Percentiles rank a stretch among this genome's conserved stretches.
phyloP scores from a whole-genome alignment of 30 jellyfish, hydroid and myxozoan species.

The Hydractinia echinata region DNA sequence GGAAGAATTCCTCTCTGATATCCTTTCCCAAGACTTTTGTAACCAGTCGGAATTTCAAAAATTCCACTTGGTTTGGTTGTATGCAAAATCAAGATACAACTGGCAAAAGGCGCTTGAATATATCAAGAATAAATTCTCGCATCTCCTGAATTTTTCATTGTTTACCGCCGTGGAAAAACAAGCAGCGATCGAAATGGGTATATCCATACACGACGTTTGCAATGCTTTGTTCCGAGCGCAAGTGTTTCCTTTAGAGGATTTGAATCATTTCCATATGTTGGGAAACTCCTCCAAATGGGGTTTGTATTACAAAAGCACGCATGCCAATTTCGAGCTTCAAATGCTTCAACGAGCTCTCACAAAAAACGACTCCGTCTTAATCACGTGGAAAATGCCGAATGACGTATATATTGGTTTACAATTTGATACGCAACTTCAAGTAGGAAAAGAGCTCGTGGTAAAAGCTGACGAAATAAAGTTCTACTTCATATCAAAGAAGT shows the following conservation, averaged over 20 bases:
- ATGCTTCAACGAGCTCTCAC: neutral
- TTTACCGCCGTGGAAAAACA: slow-evolving; percentile 23
- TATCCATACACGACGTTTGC: neutral
- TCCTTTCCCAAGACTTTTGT: neutral
- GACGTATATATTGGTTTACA: slow-evolving; percentile 17
- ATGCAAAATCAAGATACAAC: slow-evolving; percentile 10
- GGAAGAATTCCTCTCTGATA: neutral
- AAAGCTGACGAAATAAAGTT: slow-evolving; percentile 1
- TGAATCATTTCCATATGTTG: slow-evolving; percentile 1
- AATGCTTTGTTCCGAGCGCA: slow-evolving; percentile 8
- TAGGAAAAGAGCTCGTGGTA: neutral
- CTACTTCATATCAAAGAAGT: slow-evolving; percentile 21
- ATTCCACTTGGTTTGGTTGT: slow-evolving; percentile 21
- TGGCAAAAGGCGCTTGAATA: slow-evolving; percentile 22
- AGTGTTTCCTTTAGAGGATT: slow-evolving; percentile 10
- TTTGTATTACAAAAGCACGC: neutral
- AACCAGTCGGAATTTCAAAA: slow-evolving; percentile 20
- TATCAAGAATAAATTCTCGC: neutral
- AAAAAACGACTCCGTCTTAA: neutral
- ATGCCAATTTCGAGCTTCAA: neutral
- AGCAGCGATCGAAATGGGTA: slow-evolving; percentile 24
- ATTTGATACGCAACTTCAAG: neutral
- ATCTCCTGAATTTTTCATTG: slow-evolving; percentile 18
- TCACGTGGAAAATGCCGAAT: slow-evolving; percentile 26
- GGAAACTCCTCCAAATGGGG: slow-evolving; percentile 20